Evolutionary conservation across 2,797 vertebrate genomes (phyloP).

Genomic region (Melanotaenia nigrans): DNA sequence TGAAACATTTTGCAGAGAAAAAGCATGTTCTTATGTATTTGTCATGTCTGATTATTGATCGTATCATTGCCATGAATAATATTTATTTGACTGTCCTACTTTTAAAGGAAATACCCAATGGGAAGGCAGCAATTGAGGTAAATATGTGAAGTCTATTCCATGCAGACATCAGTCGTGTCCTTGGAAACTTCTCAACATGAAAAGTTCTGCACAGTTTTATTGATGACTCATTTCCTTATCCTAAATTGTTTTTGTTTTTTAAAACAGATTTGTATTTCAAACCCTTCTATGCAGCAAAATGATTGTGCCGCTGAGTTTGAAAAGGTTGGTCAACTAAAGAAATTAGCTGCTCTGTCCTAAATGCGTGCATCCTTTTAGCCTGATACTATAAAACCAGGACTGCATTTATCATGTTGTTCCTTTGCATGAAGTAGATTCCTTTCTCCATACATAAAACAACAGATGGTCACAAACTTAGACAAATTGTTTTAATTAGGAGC

Average conservation of each 20-base stretch:
- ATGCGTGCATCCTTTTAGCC: neutral
- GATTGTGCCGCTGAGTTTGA: neutral
- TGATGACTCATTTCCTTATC: neutral
- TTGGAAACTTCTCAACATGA: neutral
- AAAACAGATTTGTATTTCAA: slow-evolving; percentile 47
- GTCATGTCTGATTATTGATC: neutral
- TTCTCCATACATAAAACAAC: neutral
- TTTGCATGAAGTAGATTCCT: neutral
- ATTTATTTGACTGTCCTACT: neutral
- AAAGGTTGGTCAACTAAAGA: slow-evolving; percentile 48
- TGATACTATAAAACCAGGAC: neutral
- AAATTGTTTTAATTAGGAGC: neutral
- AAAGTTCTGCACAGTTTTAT: neutral
- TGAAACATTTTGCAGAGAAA: neutral
- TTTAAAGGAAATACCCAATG: slow-evolving; percentile 30
- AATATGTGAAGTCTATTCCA: slow-evolving; percentile 20
- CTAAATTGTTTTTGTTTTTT: slow-evolving; percentile 6
- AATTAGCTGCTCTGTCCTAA: neutral
- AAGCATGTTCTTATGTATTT: neutral
- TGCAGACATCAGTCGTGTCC: neutral
- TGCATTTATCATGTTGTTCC: neutral
- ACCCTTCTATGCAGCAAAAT: neutral
- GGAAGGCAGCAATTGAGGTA: slow-evolving; percentile 37
- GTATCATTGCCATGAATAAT: neutral
- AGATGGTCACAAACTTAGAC: neutral